Conservation (phyloP, 2,888 invertebrate genomes). For the Drosophila emarginata region DNA sequence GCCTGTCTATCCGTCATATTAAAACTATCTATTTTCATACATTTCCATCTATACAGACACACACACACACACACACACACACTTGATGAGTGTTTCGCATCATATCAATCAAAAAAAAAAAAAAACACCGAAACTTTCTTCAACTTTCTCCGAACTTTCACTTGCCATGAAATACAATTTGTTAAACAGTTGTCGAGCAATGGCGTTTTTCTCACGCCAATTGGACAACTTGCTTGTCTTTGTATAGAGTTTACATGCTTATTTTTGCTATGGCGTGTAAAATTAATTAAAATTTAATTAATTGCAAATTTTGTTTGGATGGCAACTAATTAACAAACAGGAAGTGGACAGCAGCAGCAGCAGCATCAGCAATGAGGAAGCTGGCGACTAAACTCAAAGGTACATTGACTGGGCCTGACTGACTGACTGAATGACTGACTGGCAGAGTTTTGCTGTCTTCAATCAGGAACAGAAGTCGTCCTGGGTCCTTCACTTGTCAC, state of each 20-base stretch:
- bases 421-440: not conserved
- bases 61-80: constrained; percentile 16
- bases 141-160: constrained; percentile 17
- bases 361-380: not conserved
- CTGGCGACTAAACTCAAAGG: constrained; percentile 41
- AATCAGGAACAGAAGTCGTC: constrained; percentile 39
- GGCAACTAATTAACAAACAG: constrained; percentile 58
- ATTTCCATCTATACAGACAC: constrained; percentile 20
- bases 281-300: constrained; percentile 72
- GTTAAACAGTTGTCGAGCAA: constrained; percentile 45
- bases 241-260: constrained; percentile 14
- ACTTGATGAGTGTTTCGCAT: constrained; percentile 41
- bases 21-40: constrained; percentile 17
- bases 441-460: constrained; percentile 29
- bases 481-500: constrained; percentile 67
- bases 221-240: constrained; percentile 25
- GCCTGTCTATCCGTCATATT: constrained; percentile 6
- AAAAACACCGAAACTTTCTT: constrained; percentile 20
- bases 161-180: constrained; percentile 37
- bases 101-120: constrained; percentile 50
- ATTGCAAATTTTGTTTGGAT: constrained; percentile 61
- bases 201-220: constrained; percentile 53
- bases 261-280: constrained; percentile 39
- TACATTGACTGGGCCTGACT: constrained; percentile 50
- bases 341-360: constrained; percentile 2